A percentile compares a stretch with the other conserved stretches of the same genome.
Conservation (phyloP, 2,888 invertebrate genomes). For the Andrena trimmerana region DNA sequence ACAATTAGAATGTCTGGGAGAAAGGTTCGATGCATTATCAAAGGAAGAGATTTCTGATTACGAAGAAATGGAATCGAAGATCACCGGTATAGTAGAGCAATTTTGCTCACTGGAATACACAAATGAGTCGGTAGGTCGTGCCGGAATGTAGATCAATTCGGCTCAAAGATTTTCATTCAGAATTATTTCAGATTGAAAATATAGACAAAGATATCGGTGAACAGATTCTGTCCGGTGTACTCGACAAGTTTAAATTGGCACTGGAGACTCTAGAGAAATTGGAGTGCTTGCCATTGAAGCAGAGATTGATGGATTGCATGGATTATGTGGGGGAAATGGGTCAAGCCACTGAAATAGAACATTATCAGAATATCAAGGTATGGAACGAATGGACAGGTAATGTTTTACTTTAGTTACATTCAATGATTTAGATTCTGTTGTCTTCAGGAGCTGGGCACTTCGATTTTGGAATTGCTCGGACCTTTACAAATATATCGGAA, state of each 20-base stretch:
- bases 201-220: constrained; percentile 37
- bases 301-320: constrained; percentile 78
- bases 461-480: constrained; percentile 78
- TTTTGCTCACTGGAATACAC: constrained; percentile 74
- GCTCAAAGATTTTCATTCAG: neutral
- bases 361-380: constrained; percentile 82
- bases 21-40: constrained; percentile 76
- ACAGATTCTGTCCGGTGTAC: constrained; percentile 60
- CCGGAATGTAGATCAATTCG: neutral
- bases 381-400: neutral
- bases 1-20: constrained; percentile 73
- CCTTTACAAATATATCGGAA: constrained; percentile 78
- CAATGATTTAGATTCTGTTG: neutral
- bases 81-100: constrained; percentile 73
- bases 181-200: constrained; percentile 40
- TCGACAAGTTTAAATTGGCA: constrained; percentile 73
- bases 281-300: constrained; percentile 78
- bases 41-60: constrained; percentile 75
- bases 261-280: constrained; percentile 78
- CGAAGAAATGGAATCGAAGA: constrained; percentile 77
- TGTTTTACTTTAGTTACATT: neutral
- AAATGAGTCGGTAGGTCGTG: constrained; percentile 71
- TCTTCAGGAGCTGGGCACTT: constrained; percentile 80
- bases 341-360: constrained; percentile 80
- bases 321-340: constrained; percentile 82